Conservation (phyloP, 1,140 invertebrate genomes). For the Pristionchus pacificus region DNA sequence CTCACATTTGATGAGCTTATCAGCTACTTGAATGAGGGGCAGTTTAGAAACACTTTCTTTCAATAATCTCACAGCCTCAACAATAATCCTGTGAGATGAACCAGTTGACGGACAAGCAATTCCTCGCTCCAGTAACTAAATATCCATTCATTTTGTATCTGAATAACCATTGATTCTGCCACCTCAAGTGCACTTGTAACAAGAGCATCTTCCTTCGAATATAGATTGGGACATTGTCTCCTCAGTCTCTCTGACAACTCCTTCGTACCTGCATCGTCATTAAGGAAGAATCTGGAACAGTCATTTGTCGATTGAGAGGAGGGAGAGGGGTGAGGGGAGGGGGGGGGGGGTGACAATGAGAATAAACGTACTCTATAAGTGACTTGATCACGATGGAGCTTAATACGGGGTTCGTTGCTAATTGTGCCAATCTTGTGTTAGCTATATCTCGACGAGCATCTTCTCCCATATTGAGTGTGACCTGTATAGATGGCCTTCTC, state of each 20-base stretch:
- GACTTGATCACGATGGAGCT: not conserved
- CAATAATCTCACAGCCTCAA: slow-evolving; percentile 18
- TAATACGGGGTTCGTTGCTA: not conserved
- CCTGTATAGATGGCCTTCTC: not conserved
- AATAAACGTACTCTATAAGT: not conserved
- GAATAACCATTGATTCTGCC: not conserved
- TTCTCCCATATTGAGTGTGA: not conserved
- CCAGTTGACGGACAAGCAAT: slow-evolving; percentile 1
- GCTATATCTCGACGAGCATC: not conserved
- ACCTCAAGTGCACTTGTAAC: slow-evolving; percentile 60
- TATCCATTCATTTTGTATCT: not conserved
- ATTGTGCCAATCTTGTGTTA: not conserved
- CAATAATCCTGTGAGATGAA: slow-evolving; percentile 6
- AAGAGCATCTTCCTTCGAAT: slow-evolving; percentile 86
- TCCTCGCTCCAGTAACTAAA: not conserved
- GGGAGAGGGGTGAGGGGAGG: too few relatives aligned
- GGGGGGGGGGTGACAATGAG: too few relatives aligned
- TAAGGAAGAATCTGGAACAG: slow-evolving; percentile 73
- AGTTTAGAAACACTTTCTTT: slow-evolving; percentile 24
- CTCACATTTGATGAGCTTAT: slow-evolving; percentile 18
- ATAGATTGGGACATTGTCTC: slow-evolving; percentile 85
- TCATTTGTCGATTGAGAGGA: too few relatives aligned
- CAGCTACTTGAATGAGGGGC: slow-evolving; percentile 5
- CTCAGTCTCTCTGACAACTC: slow-evolving; percentile 80
- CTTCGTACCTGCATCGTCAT: slow-evolving; percentile 88